These are phyloP conservation scores for Tricholauxania praeusta DNA, from an alignment of 2,888 invertebrate genomes.

Conservation along the genomic window DNA sequence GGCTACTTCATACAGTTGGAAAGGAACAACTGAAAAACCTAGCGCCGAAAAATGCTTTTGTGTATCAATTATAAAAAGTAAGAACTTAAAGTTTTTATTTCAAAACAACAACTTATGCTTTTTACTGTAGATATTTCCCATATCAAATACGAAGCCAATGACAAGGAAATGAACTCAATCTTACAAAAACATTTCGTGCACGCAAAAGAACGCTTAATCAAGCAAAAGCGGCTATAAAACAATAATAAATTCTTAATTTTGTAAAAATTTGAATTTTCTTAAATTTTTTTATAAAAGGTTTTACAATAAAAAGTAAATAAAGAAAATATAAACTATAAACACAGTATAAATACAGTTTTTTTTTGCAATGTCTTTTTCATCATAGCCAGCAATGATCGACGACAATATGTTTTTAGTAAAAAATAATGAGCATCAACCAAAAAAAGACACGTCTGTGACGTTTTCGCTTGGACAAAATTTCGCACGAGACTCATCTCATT, in stretches of 20 bases:
- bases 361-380: no score
- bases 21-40: slow-evolving; percentile 24
- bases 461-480: no score
- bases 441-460: no score
- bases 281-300: no score
- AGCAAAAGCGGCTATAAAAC: slow-evolving; percentile 27
- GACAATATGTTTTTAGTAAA: no score
- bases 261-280: background rate
- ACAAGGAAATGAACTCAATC: slow-evolving; percentile 33
- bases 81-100: slow-evolving; percentile 23
- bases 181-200: slow-evolving; percentile 37
- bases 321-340: no score
- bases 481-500: no score
- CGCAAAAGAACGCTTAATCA: slow-evolving; percentile 32
- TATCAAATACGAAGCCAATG: slow-evolving; percentile 32
- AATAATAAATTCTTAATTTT: background rate
- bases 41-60: slow-evolving; percentile 24
- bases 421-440: no score
- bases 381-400: no score
- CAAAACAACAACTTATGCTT: background rate
- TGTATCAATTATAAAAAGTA: slow-evolving; percentile 21
- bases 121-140: slow-evolving; percentile 31
- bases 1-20: slow-evolving; percentile 27
- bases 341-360: no score
- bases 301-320: no score